Conservation (phyloP, 2,888 invertebrate species). For the Campopleginae sp. region DNA sequence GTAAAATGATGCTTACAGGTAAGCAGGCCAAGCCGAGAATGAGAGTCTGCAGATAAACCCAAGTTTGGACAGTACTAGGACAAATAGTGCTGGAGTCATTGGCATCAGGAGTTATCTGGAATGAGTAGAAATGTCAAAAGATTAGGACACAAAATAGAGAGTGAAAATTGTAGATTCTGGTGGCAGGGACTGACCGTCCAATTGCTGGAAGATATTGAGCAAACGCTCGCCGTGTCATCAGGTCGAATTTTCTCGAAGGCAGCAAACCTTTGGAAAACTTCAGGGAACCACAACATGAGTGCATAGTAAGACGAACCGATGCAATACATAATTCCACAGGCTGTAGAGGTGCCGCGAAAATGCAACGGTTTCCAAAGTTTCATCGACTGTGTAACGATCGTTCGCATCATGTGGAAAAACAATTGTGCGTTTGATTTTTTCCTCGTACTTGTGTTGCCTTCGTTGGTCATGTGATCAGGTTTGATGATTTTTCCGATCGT, state of each 20-base stretch:
- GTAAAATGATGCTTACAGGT: conserved; percentile 90
- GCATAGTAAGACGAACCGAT: conserved; percentile 94
- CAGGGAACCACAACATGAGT: conserved; percentile 96
- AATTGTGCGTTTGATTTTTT: conserved; percentile 15
- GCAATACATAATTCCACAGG: conserved; percentile 92
- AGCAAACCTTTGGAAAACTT: conserved; percentile 91
- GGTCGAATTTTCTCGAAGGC: conserved; percentile 89
- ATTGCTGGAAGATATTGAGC: conserved; percentile 87
- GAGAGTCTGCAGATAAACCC: conserved; percentile 90
- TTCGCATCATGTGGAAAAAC: conserved; percentile 74
- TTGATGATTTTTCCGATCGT: neutral
- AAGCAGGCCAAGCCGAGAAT: conserved; percentile 91
- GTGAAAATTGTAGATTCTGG: too few species aligned
- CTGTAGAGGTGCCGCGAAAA: conserved; percentile 89
- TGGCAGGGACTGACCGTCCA: conserved; percentile 43
- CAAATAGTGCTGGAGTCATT: conserved; percentile 84
- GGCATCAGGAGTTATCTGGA: conserved; percentile 14
- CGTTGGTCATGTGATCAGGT: neutral
- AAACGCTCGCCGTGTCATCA: conserved; percentile 89
- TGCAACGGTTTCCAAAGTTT: conserved; percentile 90
- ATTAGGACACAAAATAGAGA: too few species aligned
- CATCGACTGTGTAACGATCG: conserved; percentile 90
- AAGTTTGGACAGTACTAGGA: conserved; percentile 87
- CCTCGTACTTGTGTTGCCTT: neutral
- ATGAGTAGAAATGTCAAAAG: neutral